Base-by-base conservation (phyloP, 2,888 invertebrate species). In the Drosophila suboccidentalis region DNA sequence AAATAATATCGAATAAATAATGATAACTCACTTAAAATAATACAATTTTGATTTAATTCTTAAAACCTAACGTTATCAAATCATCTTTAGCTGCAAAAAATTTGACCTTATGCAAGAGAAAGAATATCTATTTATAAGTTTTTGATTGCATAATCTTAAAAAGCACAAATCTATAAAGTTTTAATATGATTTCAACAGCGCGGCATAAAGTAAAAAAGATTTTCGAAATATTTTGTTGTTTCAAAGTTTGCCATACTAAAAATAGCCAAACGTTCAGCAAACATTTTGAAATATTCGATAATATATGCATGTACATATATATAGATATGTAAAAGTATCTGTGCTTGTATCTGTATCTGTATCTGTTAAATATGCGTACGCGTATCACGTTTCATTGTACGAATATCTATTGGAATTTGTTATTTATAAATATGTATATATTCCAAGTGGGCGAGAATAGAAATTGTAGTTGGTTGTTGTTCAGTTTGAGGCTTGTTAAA, bases 391-490 rank as follows among this genome's bases (percentile, higher is more conserved):
- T 83, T 89, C 82, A 71, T 50, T 59, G 66, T 29, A 44, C 15
- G n/a, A 53, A 36, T 70, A 60, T 75, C 80, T 79, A 75, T 67
- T 67, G 64, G 63, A 64, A 71, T 63, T 80, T 50, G 50, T 65
- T 65, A 64, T 88, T 82, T 89, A 84, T 70, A 83, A 83, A 89
- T 89, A 89, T 77, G 77, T 26, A 26, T 8, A 29, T 29, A 29
- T 74, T 78, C 39, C 68, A 67, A 82, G 80, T 78, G 78, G 73
- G 68, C 55, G 70, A 58, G 49, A 58, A 60, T 51, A 70, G 49
- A 64, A 65, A 77, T 57, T 79, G 75, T 41, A 41, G 54, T 54
- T 8, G 2, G 49, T 69, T 69, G 68, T 46, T 46, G 29, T 78
- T 78, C 47, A 64, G 51, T 62, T 49, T 58, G 53, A 39, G 41